phyloP scores from a whole-genome alignment of 2,113 vertebrate genomes.

The Catagonus wagneri region DNA sequence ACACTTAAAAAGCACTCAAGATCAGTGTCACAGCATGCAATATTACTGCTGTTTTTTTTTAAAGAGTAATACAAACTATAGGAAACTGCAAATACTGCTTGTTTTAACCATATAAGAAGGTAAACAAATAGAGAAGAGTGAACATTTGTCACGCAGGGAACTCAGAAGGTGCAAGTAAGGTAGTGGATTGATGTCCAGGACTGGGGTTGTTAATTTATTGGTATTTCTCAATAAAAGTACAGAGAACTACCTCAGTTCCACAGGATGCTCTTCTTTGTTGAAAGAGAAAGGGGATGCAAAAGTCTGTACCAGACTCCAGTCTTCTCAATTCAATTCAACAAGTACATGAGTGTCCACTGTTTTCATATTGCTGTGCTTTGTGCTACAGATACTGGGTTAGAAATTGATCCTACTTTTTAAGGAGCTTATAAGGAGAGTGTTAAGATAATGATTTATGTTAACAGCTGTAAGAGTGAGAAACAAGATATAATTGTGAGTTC shows the following conservation, averaged over 20 bases:
- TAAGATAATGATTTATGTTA: background rate
- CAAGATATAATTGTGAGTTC: background rate
- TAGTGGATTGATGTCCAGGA: background rate
- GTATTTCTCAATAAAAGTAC: background rate
- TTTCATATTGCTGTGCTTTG: background rate
- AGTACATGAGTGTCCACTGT: background rate
- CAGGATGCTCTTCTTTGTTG: background rate
- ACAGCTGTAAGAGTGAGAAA: background rate
- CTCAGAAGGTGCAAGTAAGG: background rate
- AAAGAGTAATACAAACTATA: background rate
- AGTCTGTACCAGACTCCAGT: background rate
- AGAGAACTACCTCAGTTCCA: background rate
- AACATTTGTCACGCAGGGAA: background rate
- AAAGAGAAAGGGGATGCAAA: background rate
- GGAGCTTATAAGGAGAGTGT: background rate
- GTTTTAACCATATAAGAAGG: slow-evolving; percentile 14
- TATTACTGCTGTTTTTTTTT: slow-evolving; percentile 19
- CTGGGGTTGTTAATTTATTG: background rate
- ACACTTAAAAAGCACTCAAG: background rate
- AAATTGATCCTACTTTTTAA: background rate
- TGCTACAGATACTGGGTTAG: background rate
- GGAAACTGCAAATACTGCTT: background rate
- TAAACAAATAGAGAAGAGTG: background rate
- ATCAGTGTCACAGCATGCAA: background rate
- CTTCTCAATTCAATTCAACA: background rate